phyloP scores from a whole-genome alignment of 2,113 vertebrate genomes.

The Microcebus ravelobensis region DNA sequence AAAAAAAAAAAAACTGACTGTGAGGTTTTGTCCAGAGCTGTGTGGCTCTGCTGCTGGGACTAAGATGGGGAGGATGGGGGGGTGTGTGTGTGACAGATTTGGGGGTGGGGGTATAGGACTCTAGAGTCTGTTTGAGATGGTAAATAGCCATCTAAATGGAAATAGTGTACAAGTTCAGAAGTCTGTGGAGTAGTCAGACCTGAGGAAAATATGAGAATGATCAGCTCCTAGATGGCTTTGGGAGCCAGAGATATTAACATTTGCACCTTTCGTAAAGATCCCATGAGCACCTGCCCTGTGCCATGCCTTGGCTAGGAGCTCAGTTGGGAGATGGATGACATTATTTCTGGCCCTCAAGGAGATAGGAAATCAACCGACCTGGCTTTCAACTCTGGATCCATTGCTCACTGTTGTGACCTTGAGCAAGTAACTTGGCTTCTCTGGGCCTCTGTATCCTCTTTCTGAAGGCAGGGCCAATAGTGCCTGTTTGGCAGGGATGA shows the following conservation, averaged over 20 bases:
- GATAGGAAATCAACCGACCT: not conserved
- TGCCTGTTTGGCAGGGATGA: not conserved
- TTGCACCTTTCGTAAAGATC: not conserved
- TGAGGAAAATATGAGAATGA: fast-evolving
- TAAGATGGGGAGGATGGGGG: fast-evolving
- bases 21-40: not conserved
- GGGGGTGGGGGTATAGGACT: fast-evolving
- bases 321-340: not conserved
- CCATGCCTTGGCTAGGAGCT: not conserved
- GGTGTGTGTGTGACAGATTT: not conserved
- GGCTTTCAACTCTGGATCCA: not conserved
- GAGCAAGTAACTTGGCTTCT: not conserved
- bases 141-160: not conserved
- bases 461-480: fast-evolving
- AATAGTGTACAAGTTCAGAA: not conserved
- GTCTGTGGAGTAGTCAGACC: not conserved
- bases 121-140: not conserved
- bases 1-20: too few species aligned
- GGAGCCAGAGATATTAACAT: not conserved
- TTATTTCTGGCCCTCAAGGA: not conserved
- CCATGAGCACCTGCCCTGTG: not conserved
- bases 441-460: not conserved
- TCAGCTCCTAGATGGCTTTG: not conserved
- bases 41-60: not conserved
- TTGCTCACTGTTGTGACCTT: not conserved